Evolutionary conservation across 2,797 vertebrate genomes (phyloP), one percentile per base, ranked within the genome.

Genomic region (Naso thynnoides): DNA sequence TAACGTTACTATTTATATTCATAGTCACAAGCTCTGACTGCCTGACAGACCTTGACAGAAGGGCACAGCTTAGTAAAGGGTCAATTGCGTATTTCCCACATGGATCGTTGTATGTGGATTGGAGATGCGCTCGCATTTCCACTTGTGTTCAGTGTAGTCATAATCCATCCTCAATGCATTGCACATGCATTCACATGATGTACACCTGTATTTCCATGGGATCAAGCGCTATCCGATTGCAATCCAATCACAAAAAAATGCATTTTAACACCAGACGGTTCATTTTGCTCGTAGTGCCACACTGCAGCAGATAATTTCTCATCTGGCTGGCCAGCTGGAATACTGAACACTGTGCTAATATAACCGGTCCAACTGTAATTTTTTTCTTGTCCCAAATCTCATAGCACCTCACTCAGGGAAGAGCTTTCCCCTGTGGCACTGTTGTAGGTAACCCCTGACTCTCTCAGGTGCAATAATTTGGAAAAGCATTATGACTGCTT

Each of bases 381-480:
- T 61, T 54, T 61, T 70, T 69, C 74, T 79, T 64, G 66, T 67
- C 71, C 73, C 70, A 76, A 78, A 83, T 62, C 76, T 81, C 59
- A 58, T 15, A 54, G 74, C 53, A 72, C 81, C 80, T 89, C 68
- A 59, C 48, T 78, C 38, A 44, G 54, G 76, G 39, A 69, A 59
- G 50, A 77, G 49, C 47, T 55, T 44, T 78, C 72, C 68, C 23
- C 39, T 27, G 42, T 55, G 41, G 39, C 73, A 26, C 72, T 69
- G 62, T 66, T 84, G 78, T 73, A 54, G 74, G 76, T 76, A 81
- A 86, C 85, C 82, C 75, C 72, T 72, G 76, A 75, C 68, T 82
- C 77, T 83, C 76, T 72, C 58, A 69, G 85, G 84, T 82, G 73
- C 75, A 86, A 73, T 85, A 23, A 85, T 89, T 86, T 77, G 82